Conservation (phyloP, 1,140 invertebrate species). For the Neodiprion fabricii region DNA sequence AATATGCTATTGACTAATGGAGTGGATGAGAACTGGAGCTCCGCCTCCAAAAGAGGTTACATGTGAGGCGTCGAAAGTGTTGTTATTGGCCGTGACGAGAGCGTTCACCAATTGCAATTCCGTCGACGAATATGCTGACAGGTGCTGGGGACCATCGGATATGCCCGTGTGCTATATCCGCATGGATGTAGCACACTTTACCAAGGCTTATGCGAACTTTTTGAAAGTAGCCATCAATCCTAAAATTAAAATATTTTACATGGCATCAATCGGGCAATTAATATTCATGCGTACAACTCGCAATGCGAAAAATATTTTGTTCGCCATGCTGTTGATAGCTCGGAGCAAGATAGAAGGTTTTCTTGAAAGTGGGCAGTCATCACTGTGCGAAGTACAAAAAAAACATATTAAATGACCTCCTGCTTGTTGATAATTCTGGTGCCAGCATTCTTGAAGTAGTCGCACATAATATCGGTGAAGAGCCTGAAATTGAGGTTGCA, state of each 20-base stretch:
- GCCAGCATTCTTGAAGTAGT: not conserved
- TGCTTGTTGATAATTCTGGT: not conserved
- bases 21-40: conserved; percentile 22
- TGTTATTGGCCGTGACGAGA: conserved; percentile 17
- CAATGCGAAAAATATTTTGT: not conserved
- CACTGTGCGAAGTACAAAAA: not conserved
- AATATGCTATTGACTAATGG: conserved; percentile 25
- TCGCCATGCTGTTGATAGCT: not conserved
- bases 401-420: not conserved
- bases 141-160: conserved; percentile 1
- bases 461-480: too few species aligned
- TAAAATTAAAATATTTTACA: conserved; percentile 21
- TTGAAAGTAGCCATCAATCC: conserved; percentile 16
- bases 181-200: conserved; percentile 29
- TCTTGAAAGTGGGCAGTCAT: not conserved
- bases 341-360: not conserved
- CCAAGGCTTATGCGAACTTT: conserved; percentile 20
- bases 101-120: conserved; percentile 21
- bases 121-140: conserved; percentile 24
- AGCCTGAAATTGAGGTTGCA: not conserved
- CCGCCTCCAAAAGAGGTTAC: conserved; percentile 25
- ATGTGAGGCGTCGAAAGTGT: conserved; percentile 24
- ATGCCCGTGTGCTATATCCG: conserved; percentile 24
- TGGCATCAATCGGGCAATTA: conserved; percentile 3
- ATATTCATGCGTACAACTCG: not conserved